Evolutionary conservation across 2,888 invertebrate species (phyloP), one percentile per base, ranked within the genome.

Genomic region (Lycaena phlaeas): DNA sequence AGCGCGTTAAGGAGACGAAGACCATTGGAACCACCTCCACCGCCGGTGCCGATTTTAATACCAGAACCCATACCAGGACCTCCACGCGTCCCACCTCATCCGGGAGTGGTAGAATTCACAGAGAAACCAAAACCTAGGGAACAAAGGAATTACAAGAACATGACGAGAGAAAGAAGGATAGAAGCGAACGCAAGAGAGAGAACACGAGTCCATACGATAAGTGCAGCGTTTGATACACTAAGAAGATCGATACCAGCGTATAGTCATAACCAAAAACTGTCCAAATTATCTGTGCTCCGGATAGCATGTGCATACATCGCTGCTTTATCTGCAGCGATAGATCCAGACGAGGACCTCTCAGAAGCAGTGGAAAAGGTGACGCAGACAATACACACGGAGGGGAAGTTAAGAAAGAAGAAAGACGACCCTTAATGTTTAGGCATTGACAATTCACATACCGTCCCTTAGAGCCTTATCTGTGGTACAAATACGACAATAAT

Each of bases 291-390:
- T 1, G 96, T 97, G 10, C 72, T 97, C 46, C 88, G 96, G 75
- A 95, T 97, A 67, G 96, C 97, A 2, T 95, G 96, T 70, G 93
- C 95, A 45, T 97, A 97, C 77, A 97, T 97, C 48, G 87, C 95
- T 63, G 94, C 96, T 0, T 75, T 97, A 47, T 92, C 94, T 36
- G 90, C 94, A 2, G 92, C 91, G 4, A 74, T 87, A 50, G 91
- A 92, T 56, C 87, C 87, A 0, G 90, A 87, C 14, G 87, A 89
- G 2, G 87, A 90, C 30, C 82, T 95, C 26, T 85, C 90, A 1
- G 88, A 90, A 9, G 95, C 94, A 68, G 92, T 96, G 38, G 94
- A 95, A 57, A 82, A 90, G 39, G 94, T 96, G n/a, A 93, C 94
- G n/a, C 89, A 90, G 49, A 96, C 96, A 2, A 96, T 96, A 59